Base-by-base conservation (phyloP, 1,140 invertebrate genomes). In the Agrypnia vestita region DNA sequence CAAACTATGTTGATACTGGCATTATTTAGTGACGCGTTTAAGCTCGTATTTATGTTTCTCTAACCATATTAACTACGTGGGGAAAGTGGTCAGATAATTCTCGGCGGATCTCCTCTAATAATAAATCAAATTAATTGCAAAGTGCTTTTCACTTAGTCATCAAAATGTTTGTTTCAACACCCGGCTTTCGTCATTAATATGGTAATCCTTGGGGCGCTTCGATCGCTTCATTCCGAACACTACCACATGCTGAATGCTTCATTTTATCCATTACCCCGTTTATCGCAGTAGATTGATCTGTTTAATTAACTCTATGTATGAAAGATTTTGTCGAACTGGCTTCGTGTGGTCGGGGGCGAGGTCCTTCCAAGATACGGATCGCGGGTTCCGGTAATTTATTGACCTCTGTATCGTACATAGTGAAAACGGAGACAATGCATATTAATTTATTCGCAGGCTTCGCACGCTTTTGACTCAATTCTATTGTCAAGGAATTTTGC, bases 231-330 rank as follows among this genome's bases (percentile, higher is more conserved):
- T 71, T 17, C 19, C 25, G 49, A 71, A 35, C 17, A 19, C 44
- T 17, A 47, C 46, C 44, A 17, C 46, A 71, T 49, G 15, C 15
- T 19, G 11, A 71, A 71, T 53, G 19, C 19, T 17, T 71, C 49
- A 71, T 51, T 25, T 49, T 25, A 6, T 51, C 46, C 47, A 12
- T 49, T 51, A 15, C 47, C 13, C 47, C 51, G 15, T 21, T 71
- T 47, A 71, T 12, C 25, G 1, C 25, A 71, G 47, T 71, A 71
- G 46, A 47, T 25, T 49, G 47, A 53, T 71, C 10, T 17, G 19
- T 71, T 71, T 71, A 71, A 71, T 71, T 53, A 71, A 71, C 15
- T 71, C 47, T 25, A 71, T 71, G 4, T 49, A 25, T 71, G 11
- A 21, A 11, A 49, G 25, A 51, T 67, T 64, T 25, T 15, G 61